phyloP scores from a whole-genome alignment of 2,113 vertebrate species.

The Camelus dromedarius region DNA sequence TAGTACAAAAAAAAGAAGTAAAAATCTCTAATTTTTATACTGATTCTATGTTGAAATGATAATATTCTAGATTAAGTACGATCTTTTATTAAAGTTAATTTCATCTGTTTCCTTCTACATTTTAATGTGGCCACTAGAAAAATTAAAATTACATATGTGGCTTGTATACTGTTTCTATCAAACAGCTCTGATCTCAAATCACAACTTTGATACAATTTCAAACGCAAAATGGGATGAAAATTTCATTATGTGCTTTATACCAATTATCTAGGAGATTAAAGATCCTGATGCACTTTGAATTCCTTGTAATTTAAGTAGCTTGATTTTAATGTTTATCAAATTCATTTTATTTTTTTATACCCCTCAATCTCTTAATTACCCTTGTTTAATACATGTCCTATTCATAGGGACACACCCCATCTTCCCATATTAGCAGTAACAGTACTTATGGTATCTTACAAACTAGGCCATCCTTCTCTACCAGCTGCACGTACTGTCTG shows the following conservation, averaged over 20 bases:
- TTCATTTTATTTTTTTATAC: slow-evolving; percentile 48
- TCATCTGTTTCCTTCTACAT: slow-evolving; percentile 39
- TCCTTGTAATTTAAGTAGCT: slow-evolving; percentile 23
- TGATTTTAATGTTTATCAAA: slow-evolving; percentile 56
- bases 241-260: slow-evolving; percentile 31
- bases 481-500: background rate
- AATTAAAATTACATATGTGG: background rate
- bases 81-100: slow-evolving; percentile 1
- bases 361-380: background rate
- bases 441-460: background rate
- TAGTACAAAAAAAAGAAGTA: background rate
- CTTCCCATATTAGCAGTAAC: background rate
- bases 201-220: slow-evolving; percentile 34
- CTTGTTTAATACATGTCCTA: background rate
- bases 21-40: slow-evolving; percentile 22
- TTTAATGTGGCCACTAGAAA: slow-evolving; percentile 29
- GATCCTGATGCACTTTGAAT: slow-evolving; percentile 43
- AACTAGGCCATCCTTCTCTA: slow-evolving; percentile 15
- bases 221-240: slow-evolving; percentile 59
- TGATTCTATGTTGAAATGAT: background rate
- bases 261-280: slow-evolving; percentile 33
- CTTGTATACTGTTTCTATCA: slow-evolving; percentile 21
- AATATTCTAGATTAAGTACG: slow-evolving; percentile 46
- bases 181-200: slow-evolving; percentile 13
- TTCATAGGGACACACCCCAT: background rate